Base-by-base conservation (phyloP, 2,888 invertebrate species). In the Arctia plantaginis region DNA sequence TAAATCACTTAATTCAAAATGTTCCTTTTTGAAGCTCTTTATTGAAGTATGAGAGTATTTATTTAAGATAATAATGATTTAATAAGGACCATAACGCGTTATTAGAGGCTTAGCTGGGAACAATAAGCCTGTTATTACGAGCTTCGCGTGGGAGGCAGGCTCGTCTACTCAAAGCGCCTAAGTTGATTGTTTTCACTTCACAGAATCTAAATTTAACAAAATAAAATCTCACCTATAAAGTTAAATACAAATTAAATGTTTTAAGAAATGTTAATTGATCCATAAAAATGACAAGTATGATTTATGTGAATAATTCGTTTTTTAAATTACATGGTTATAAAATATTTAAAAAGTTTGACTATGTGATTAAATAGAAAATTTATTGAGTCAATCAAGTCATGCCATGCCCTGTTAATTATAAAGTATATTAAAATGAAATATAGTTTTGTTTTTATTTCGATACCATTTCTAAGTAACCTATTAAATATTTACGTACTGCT, bases 121-220 rank as follows among this genome's bases (percentile, higher is more conserved):
- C 86, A 88, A 87, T 88, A 80, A 76, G 79, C 69, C 76, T 71
- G 78, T 82, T 80, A 86, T 86, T 88, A 86, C 74, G 75, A 72
- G 69, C 72, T 66, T 71, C 47, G 82, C 83, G 88, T 88, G 86
- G 87, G 87, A 79, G 80, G 72, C 62, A 73, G 71, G 70, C 78
- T 74, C 77, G 74, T 77, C 76, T 72, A 62, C 66, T 72, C 20
- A 80, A 85, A 85, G 83, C 79, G 77, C 77, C 47, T 68, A 73
- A 80, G 73, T 79, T 84, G 77, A 79, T 82, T 82, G 70, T 71
- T 73, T 80, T 77, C 70, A 69, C 70, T 73, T 76, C 84, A 82
- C 75, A 78, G 73, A 71, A 82, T 75, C 59, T 74, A 76, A 80
- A 66, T 6, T 77, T 76, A 71, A 72, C 76, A 80, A 73, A 75